Base-by-base conservation (phyloP, 2,888 invertebrate species). In the Idaea aversata region DNA sequence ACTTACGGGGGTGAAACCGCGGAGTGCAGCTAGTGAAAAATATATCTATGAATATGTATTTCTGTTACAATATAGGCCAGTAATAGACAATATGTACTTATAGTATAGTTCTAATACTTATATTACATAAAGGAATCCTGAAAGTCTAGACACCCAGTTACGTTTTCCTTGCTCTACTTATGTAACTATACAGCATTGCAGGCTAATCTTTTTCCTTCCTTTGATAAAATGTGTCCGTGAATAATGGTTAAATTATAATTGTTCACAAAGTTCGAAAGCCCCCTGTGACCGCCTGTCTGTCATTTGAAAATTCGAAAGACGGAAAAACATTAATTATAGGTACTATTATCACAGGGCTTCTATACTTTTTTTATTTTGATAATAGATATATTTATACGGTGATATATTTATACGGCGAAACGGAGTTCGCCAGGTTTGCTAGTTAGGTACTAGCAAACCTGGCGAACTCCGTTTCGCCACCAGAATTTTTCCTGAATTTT, bases 111-210 rank as follows among this genome's bases (percentile, higher is more conserved):
- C 7, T 47, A 47, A 47, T 13, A n/a, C n/a, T n/a, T n/a, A 13
- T 47, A 47, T 47, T 47, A 13, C 34, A 3, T 59, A 15, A 10
- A 10, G 59, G 34, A 34, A 25, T 72, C 36, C 6, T 69, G 68
- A 59, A 65, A 67, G 69, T 65, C 74, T 70, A 75, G 72, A 69
- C 69, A 64, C 70, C 66, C 69, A 69, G 68, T 59, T 60, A 59
- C 70, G 70, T 66, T 72, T 68, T 67, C 34, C 59, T 70, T 72
- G 73, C 69, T 71, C 72, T 71, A 76, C 82, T 90, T 90, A 90
- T 86, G 80, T 90, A 90, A 90, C 80, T 79, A 75, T 86, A 82
- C 89, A 83, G 83, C 90, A 90, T 82, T 90, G 91, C 90, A 88
- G 90, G 79, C 72, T 83, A 77, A 73, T 74, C 7, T 47, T 47